Percentiles rank a stretch among this genome's conserved stretches.
Conservation (phyloP, 2,888 invertebrate species). For the Leucophenga maculata region DNA sequence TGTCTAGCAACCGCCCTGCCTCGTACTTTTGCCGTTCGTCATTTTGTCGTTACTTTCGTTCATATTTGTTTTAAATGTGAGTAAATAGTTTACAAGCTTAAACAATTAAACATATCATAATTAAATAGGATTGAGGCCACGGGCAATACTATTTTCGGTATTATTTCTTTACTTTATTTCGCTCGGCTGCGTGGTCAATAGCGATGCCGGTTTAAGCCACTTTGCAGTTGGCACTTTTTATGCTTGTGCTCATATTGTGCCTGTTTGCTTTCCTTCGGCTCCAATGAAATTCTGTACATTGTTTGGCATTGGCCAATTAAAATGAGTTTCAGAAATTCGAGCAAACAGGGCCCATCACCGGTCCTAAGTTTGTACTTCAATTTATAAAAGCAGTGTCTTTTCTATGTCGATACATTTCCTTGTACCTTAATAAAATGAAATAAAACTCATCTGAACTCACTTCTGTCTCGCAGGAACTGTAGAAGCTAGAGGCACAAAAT, state of each 20-base stretch:
- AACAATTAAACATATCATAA: constrained; percentile 51
- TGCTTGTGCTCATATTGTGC: not conserved
- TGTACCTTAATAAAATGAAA: too few relatives aligned
- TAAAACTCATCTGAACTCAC: too few relatives aligned
- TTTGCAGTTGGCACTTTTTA: not conserved
- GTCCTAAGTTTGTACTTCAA: too few relatives aligned
- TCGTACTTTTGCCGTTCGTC: too few relatives aligned
- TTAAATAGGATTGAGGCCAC: constrained; percentile 56
- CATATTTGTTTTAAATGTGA: constrained; percentile 19
- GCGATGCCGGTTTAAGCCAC: not conserved
- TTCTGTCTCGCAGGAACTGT: too few relatives aligned
- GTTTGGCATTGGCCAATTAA: not conserved
- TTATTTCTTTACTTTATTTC: constrained; percentile 3
- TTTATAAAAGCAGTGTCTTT: too few relatives aligned
- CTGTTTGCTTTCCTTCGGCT: not conserved
- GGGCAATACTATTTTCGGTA: constrained; percentile 41
- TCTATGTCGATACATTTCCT: too few relatives aligned
- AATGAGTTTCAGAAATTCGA: not conserved
- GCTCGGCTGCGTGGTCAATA: not conserved
- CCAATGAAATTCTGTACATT: constrained; percentile 60
- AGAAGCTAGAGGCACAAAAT: too few relatives aligned
- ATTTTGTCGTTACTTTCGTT: not conserved
- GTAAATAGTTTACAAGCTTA: constrained; percentile 57
- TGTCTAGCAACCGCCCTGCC: not conserved
- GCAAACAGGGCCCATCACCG: not conserved